Percentiles rank a stretch among this genome's conserved stretches.
Conservation (phyloP, 1,140 invertebrate species). For the Temnothorax curvispinosus region DNA sequence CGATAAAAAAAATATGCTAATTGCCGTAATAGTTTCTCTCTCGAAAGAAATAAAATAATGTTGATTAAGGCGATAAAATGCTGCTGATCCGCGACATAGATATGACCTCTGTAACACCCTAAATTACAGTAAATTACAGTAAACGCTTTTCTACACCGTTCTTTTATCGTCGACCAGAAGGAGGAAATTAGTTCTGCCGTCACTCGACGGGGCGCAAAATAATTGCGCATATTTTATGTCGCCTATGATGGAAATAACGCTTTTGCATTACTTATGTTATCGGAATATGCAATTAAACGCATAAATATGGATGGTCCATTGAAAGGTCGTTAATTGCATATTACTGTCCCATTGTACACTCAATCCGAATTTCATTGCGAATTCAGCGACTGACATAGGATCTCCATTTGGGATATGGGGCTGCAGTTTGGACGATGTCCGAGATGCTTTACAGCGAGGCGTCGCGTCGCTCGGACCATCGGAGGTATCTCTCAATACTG, state of each 20-base stretch:
- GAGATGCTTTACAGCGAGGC: not conserved
- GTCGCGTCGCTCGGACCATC: not conserved
- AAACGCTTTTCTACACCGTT: slow-evolving; percentile 6
- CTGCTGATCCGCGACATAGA: slow-evolving; percentile 8
- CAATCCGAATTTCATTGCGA: not conserved
- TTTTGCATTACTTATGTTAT: not conserved
- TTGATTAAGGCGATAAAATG: not conserved
- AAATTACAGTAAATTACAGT: slow-evolving; percentile 23
- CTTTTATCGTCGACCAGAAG: slow-evolving; percentile 8
- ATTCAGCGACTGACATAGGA: not conserved
- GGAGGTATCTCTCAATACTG: not conserved
- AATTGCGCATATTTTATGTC: not conserved
- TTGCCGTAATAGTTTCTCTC: slow-evolving; percentile 1
- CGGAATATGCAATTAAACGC: not conserved
- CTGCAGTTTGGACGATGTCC: not conserved
- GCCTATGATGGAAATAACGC: not conserved
- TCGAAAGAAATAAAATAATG: slow-evolving; percentile 3
- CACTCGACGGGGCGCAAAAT: not conserved
- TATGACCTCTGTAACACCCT: not conserved
- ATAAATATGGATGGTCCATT: slow-evolving; percentile 12
- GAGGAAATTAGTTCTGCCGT: not conserved
- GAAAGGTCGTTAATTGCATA: slow-evolving; percentile 18
- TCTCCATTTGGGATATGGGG: slow-evolving; percentile 17
- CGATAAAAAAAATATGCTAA: slow-evolving; percentile 36
- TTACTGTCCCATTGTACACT: not conserved